Base-by-base conservation (phyloP, 1,140 invertebrate genomes). In the Pristionchus pacificus region DNA sequence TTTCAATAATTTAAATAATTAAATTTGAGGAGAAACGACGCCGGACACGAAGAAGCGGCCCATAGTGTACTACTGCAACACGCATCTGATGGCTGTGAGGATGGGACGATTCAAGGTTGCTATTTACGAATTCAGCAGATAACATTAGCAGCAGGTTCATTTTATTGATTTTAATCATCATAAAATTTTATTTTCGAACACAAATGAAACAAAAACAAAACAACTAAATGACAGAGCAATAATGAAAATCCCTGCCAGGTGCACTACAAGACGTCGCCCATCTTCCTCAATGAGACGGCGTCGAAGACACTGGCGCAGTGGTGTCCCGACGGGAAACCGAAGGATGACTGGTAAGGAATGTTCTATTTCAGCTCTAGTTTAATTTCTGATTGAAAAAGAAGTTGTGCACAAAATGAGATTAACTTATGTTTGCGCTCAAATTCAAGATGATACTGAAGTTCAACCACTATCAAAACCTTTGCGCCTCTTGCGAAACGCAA, bases 51-150 rank as follows among this genome's bases (percentile, higher is more conserved):
- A 63, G 49, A 68, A n/a, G 59, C 38, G 80, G 19, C 80, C 80
- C 14, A 79, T 82, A 58, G 83, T 80, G 61, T 82, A 84, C 71
- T 82, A 82, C 64, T 82, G 80, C 70, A 82, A 82, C 70, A 65
- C 71, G 15, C 68, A 83, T 60, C 60, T 82, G 27, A 82, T 82
- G 80, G 80, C 80, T 19, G 70, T 82, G 27, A 74, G 80, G 32
- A 82, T 67, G 66, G 78, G 80, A 59, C 63, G 82, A 32, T 82
- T 77, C 65, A 82, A 82, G 68, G 70, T 83, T 49, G 19, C 6
- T 6, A 49, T 49, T 49, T 49, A 49, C 6, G 19, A 10, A 49
- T 49, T 49, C 19, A 19, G 19, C 6, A 19, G 38, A 49, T 10
- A 49, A 6, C 6, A 49, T 49, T 10, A 6, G 38, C 19, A 19